A percentile compares a stretch with the other conserved stretches of the same genome.
phyloP scores from a whole-genome alignment of 2,113 vertebrate species.

The Helogale parvula region DNA sequence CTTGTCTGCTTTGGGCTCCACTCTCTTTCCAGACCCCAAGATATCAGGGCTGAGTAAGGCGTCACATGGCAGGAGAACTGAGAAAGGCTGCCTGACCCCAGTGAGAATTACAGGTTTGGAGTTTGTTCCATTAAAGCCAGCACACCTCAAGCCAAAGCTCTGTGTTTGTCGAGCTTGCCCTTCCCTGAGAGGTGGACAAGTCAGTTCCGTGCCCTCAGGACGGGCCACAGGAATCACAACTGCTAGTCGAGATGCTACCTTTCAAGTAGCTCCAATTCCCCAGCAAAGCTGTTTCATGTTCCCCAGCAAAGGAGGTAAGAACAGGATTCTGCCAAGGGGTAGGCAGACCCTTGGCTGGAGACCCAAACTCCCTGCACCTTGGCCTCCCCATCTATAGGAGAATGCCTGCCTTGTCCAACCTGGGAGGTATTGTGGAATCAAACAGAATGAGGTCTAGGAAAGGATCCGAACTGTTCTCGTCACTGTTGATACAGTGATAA shows the following conservation, averaged over 20 bases:
- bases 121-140: not conserved
- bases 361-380: not conserved
- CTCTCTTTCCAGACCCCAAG: not conserved
- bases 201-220: not conserved
- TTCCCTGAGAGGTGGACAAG: not conserved
- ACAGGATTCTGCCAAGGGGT: not conserved
- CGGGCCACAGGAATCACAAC: not conserved
- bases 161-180: not conserved
- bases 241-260: not conserved
- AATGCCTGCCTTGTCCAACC: not conserved
- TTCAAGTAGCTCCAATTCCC: not conserved
- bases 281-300: not conserved
- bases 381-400: not conserved
- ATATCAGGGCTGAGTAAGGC: not conserved
- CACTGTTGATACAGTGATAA: rapidly evolving
- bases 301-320: not conserved
- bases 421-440: not conserved
- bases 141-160: not conserved
- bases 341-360: not conserved
- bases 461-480: not conserved
- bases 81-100: not conserved
- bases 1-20: not conserved
- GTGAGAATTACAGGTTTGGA: not conserved
- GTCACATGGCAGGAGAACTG: not conserved
- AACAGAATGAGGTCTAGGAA: not conserved